Evolutionary conservation across 2,113 vertebrate species (phyloP).

Genomic region (Xenopus borealis): DNA sequence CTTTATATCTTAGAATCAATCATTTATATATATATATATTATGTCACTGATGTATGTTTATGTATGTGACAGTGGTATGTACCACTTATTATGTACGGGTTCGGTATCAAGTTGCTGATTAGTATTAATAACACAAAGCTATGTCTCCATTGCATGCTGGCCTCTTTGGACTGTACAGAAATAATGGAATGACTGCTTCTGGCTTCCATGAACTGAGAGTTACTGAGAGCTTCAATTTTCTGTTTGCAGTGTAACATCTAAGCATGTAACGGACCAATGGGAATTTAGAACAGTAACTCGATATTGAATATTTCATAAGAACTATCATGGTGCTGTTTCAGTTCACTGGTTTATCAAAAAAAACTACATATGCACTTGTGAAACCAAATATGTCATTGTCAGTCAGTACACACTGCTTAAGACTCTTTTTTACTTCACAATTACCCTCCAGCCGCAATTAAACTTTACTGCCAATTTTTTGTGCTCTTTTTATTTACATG

Average conservation of each 20-base stretch:
- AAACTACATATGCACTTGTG: background rate
- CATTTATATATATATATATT: no score
- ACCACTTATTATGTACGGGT: background rate
- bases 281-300: background rate
- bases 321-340: background rate
- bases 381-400: no score
- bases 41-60: background rate
- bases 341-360: conserved; percentile 2
- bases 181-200: conserved; percentile 15
- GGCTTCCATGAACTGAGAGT: conserved; percentile 11
- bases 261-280: conserved; percentile 5
- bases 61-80: background rate
- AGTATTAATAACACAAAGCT: no score
- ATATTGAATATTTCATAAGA: conserved; percentile 10
- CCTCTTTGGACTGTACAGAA: conserved; percentile 1
- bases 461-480: no score
- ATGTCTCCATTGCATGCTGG: background rate
- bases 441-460: no score
- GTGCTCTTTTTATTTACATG: no score
- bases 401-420: no score
- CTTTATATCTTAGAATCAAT: no score
- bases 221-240: background rate
- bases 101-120: background rate
- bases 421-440: no score
- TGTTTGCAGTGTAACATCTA: conserved; percentile 3